Evolutionary conservation across 2,797 vertebrate genomes (phyloP).

Genomic region (Scleropages formosus): DNA sequence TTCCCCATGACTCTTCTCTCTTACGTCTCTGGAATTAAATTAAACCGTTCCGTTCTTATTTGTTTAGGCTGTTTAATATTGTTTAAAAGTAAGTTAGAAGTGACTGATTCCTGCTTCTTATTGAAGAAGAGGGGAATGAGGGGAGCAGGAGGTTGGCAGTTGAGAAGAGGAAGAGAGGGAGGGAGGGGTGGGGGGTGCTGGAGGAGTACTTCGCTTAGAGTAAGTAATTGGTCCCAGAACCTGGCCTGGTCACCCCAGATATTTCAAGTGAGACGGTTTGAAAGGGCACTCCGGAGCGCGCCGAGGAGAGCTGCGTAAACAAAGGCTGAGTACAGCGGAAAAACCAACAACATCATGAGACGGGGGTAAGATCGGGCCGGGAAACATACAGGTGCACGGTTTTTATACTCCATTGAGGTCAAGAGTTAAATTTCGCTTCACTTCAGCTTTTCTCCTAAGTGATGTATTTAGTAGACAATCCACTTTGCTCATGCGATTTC

Average conservation of each 20-base stretch:
- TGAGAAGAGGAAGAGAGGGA: conserved; percentile 21
- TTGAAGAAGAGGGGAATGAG: not conserved
- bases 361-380: not conserved
- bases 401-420: conserved; percentile 27
- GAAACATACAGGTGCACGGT: conserved; percentile 17
- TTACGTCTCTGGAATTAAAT: too few relatives aligned
- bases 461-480: too few relatives aligned
- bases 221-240: conserved; percentile 67
- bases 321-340: conserved; percentile 48
- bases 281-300: conserved; percentile 49
- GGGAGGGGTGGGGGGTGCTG: conserved; percentile 19
- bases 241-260: conserved; percentile 62
- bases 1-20: too few relatives aligned
- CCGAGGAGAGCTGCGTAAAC: conserved; percentile 58
- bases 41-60: too few relatives aligned
- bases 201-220: conserved; percentile 60
- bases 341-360: conserved; percentile 16
- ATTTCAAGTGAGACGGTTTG: conserved; percentile 69
- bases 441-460: not conserved
- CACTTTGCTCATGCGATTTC: too few relatives aligned
- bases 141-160: conserved; percentile 13
- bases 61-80: not conserved
- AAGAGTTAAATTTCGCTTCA: conserved; percentile 32
- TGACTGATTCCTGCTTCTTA: not conserved
- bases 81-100: not conserved